Evolutionary conservation across 2,888 invertebrate genomes (phyloP).

Genomic region (Caprella mutica): DNA sequence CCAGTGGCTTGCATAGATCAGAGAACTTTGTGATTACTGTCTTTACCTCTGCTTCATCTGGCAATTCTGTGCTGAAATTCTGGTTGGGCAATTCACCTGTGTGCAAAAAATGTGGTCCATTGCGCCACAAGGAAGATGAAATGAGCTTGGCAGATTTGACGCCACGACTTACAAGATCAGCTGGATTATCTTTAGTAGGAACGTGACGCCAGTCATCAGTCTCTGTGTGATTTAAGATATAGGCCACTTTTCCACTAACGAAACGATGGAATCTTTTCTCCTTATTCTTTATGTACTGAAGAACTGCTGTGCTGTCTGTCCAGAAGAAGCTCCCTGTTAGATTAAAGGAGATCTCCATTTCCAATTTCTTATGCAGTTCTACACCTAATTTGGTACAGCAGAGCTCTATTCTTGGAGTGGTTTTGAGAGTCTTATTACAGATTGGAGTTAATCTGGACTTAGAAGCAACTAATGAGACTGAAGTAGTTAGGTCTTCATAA

Average conservation of each 20-base stretch:
- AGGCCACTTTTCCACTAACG: constrained; percentile 6
- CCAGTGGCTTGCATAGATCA: too few species aligned
- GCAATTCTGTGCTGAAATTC: background rate
- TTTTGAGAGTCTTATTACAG: background rate
- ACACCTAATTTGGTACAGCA: background rate
- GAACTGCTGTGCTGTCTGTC: constrained; percentile 9
- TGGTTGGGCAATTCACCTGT: background rate
- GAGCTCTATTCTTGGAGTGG: constrained; percentile 1
- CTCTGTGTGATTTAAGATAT: background rate
- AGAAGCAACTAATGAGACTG: background rate
- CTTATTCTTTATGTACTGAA: constrained; percentile 10
- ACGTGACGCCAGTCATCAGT: constrained; percentile 9
- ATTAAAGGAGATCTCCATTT: background rate
- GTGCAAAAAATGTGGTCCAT: constrained; percentile 2
- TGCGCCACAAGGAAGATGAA: background rate
- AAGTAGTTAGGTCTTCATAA: too few species aligned
- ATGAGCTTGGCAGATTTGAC: background rate
- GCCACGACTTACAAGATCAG: background rate
- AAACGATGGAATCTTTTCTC: constrained; percentile 10
- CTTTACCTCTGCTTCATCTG: too few species aligned
- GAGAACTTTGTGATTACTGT: too few species aligned
- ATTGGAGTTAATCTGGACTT: background rate
- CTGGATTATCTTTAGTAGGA: constrained; percentile 1
- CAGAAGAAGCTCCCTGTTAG: too few species aligned
- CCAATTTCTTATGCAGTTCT: background rate